Conservation (phyloP, 2,888 invertebrate genomes). For the Dyspetes luteomarginatus region DNA sequence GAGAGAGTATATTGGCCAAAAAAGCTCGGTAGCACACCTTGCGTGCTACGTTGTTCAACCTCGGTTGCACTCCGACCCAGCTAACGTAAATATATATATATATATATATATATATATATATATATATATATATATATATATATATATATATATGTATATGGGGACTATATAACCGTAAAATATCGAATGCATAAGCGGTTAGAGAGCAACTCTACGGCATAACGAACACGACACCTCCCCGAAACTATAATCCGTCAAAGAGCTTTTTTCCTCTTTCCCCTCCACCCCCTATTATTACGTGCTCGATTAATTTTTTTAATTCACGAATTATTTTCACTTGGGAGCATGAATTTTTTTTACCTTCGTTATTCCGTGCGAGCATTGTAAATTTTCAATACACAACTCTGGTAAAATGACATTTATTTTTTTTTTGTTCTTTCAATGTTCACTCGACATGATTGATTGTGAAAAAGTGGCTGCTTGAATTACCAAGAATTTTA, state of each 20-base stretch:
- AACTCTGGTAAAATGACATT: conserved; percentile 48
- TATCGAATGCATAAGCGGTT: conserved; percentile 63
- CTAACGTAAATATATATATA: conserved; percentile 5
- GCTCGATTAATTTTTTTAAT: conserved; percentile 60
- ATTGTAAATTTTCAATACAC: conserved; percentile 8
- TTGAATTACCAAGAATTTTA: background rate
- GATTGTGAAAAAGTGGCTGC: background rate
- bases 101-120: conserved; percentile 57
- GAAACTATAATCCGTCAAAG: conserved; percentile 26
- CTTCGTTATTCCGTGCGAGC: background rate
- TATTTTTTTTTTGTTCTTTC: background rate
- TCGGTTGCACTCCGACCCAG: conserved; percentile 57
- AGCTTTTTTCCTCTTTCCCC: conserved; percentile 28
- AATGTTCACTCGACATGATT: conserved; percentile 2
- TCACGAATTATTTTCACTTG: conserved; percentile 52
- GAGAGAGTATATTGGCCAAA: conserved; percentile 71
- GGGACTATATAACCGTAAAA: conserved; percentile 49
- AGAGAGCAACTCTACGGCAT: conserved; percentile 56
- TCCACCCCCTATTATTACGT: conserved; percentile 25
- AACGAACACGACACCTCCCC: conserved; percentile 58
- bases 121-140: background rate
- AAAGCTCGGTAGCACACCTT: conserved; percentile 71
- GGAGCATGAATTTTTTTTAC: conserved; percentile 38
- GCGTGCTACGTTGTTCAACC: conserved; percentile 73
- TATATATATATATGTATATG: conserved; percentile 1